Conservation (phyloP, 1,140 invertebrate genomes). For the Leptinotarsa texana region DNA sequence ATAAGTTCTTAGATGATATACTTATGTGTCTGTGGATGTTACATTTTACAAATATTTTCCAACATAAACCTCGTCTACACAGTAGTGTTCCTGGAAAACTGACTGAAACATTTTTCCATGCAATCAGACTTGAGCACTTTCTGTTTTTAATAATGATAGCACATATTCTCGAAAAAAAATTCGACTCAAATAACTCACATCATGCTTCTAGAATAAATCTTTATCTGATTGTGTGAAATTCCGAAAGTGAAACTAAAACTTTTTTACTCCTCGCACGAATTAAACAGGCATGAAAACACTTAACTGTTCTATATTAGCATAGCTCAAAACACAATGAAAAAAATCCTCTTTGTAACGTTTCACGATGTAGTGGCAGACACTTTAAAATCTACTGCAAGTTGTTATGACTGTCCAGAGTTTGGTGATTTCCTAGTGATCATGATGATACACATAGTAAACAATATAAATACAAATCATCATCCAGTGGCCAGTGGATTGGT, state of each 20-base stretch:
- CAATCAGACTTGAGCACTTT: no score
- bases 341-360: slow-evolving; percentile 9
- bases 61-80: no score
- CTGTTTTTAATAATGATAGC: no score
- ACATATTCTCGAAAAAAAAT: no score
- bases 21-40: no score
- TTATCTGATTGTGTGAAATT: not conserved
- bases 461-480: slow-evolving; percentile 20
- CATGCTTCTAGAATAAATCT: no score
- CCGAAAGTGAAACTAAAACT: slow-evolving; percentile 1
- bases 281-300: slow-evolving; percentile 4
- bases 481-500: not conserved
- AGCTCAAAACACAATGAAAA: slow-evolving; percentile 4
- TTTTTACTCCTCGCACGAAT: not conserved
- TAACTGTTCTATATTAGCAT: not conserved
- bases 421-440: slow-evolving; percentile 17
- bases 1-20: no score
- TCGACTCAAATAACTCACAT: no score
- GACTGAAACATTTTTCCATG: no score
- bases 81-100: no score
- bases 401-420: slow-evolving; percentile 10
- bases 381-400: slow-evolving; percentile 20
- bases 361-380: slow-evolving; percentile 7
- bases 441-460: slow-evolving; percentile 20
- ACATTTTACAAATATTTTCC: no score